Conservation (phyloP, 1,140 invertebrate genomes). For the Drosophila sproati region DNA sequence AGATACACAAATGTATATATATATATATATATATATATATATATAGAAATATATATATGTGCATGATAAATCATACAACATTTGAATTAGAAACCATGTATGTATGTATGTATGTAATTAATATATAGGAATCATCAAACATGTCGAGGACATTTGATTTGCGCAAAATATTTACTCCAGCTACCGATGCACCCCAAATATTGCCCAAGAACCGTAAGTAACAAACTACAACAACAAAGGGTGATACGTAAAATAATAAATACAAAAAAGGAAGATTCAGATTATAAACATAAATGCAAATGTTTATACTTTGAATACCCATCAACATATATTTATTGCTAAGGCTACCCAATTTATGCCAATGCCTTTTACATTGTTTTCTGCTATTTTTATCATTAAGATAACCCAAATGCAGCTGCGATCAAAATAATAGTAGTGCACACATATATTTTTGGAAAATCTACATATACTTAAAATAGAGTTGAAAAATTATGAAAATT, state of each 20-base stretch:
- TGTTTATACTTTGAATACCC: background rate
- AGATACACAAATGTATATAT: background rate
- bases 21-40: background rate
- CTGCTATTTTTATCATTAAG: background rate
- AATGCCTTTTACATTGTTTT: background rate
- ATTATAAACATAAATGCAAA: background rate
- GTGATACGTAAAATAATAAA: conserved; percentile 69
- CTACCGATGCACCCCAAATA: conserved; percentile 90
- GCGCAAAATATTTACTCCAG: conserved; percentile 94
- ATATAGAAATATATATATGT: background rate
- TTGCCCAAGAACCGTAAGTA: conserved; percentile 89
- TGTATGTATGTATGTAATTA: conserved; percentile 12
- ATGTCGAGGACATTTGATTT: conserved; percentile 88
- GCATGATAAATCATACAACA: background rate
- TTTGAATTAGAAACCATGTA: conserved; percentile 17
- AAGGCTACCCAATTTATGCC: background rate
- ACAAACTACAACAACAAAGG: conserved; percentile 42
- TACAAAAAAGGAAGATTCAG: background rate
- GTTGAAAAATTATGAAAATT: no score
- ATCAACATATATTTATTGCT: background rate
- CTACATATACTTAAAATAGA: background rate
- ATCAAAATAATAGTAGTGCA: no score
- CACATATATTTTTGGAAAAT: no score
- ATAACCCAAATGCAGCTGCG: background rate
- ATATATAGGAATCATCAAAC: conserved; percentile 84